These are phyloP conservation scores for Hypomesus transpacificus DNA, from an alignment of 2,113 vertebrate genomes.

Conservation along the genomic window DNA sequence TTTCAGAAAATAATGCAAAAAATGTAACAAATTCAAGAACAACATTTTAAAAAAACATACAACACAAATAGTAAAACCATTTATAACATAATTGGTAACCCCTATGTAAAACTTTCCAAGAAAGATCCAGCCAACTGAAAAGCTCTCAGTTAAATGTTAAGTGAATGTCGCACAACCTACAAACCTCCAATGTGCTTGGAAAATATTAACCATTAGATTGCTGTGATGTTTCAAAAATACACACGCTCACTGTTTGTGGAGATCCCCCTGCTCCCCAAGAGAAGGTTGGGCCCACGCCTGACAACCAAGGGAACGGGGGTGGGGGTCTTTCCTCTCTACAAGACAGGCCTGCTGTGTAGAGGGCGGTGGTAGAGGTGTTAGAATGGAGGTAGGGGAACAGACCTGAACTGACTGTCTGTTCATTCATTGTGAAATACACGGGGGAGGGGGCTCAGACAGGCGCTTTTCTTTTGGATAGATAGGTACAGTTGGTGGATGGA, in stretches of 20 bases:
- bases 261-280: conserved; percentile 48
- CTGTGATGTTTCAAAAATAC: conserved; percentile 29
- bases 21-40: too few relatives aligned
- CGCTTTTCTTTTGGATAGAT: too few relatives aligned
- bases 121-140: conserved; percentile 5
- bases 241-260: conserved; percentile 38
- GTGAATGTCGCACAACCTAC: conserved; percentile 43
- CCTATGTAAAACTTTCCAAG: conserved; percentile 10
- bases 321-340: background rate
- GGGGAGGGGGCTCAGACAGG: too few relatives aligned
- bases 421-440: conserved; percentile 13
- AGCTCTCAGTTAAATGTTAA: conserved; percentile 19
- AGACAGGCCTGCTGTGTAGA: background rate
- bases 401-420: too few relatives aligned
- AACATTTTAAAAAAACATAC: too few relatives aligned
- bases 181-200: conserved; percentile 45
- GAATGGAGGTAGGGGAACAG: background rate
- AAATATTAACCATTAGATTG: conserved; percentile 46
- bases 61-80: too few relatives aligned
- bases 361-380: background rate
- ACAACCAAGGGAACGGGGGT: conserved; percentile 4
- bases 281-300: conserved; percentile 35
- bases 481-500: too few relatives aligned
- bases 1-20: too few relatives aligned
- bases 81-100: too few relatives aligned